Conservation (phyloP, 2,888 invertebrate species). For the Dione vanillae region DNA sequence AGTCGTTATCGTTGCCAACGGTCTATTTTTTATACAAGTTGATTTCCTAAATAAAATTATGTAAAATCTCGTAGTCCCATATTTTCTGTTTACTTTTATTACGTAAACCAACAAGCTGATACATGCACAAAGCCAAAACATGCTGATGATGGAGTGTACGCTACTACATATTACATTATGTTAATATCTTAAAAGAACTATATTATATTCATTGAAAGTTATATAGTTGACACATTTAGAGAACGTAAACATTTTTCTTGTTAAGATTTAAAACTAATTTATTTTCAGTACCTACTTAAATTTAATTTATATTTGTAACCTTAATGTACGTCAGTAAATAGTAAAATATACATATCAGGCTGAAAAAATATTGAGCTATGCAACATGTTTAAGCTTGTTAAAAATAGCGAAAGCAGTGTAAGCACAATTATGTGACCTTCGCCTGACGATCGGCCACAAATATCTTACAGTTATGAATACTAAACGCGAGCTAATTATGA, state of each 20-base stretch:
- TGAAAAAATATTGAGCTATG: slow-evolving; percentile 3
- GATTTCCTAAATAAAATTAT: not conserved
- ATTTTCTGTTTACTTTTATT: slow-evolving; percentile 5
- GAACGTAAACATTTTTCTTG: not conserved
- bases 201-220: no score
- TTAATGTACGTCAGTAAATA: not conserved
- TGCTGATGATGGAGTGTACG: slow-evolving; percentile 38
- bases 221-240: no score
- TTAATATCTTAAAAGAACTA: not conserved
- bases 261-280: not conserved
- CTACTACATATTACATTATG: not conserved
- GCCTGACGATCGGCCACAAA: slow-evolving; percentile 37
- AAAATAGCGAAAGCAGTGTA: slow-evolving; percentile 29
- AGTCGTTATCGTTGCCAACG: not conserved
- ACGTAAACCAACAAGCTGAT: slow-evolving; percentile 16
- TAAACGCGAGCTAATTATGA: slow-evolving; percentile 12
- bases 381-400: not conserved
- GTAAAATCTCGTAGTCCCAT: not conserved
- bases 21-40: not conserved
- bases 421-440: slow-evolving; percentile 27
- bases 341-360: not conserved
- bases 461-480: slow-evolving; percentile 20
- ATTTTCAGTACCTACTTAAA: no score
- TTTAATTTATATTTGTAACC: no score
- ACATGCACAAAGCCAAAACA: slow-evolving; percentile 44